Base-by-base conservation (phyloP, 2,113 vertebrate species). In the Cyanoramphus novaezelandiae region DNA sequence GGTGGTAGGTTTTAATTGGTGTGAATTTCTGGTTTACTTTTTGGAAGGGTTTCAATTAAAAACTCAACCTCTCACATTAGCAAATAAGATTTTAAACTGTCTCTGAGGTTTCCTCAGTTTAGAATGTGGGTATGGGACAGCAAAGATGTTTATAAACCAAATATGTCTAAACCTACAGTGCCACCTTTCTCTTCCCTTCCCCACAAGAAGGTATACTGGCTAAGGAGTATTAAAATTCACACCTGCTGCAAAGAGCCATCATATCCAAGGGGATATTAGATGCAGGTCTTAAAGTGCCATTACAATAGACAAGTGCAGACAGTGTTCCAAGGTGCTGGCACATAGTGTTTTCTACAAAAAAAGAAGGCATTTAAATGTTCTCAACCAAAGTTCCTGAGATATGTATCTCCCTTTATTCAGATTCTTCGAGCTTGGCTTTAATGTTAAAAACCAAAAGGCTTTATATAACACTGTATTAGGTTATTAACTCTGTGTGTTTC, bases 21-120 rank as follows among this genome's bases (percentile, higher is more conserved):
- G n/a, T 0, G 0, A 53, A 10, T 67, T 87, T 89, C 33, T 94
- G 13, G 39, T 82, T 70, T 67, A 46, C 2, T 4, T 1, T 13
- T 16, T 29, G 29, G 28, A 57, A 67, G 6, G 13, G 2, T 76
- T 90, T 80, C 10, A 49, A 5, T 39, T 41, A 17, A 81, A 95
- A 93, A 19, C 21, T 31, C 44, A 67, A 1, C 13, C 17, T 69
- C 14, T 71, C 49, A 28, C 17, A n/a, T 10, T 15, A 74, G 7
- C 24, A 78, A 28, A 25, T 65, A 31, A 31, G 35, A 28, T 65
- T 92, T 88, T 59, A 31, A 74, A 7, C 10, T 6, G 9, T 43
- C 17, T 47, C 17, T 52, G 20, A 91, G 12, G 10, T 72, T 64
- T 77, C n/a, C 17, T 86, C 13, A 52, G 1, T 63, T 91, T 70